Evolutionary conservation across 2,113 vertebrate species (phyloP).

Genomic region (Dermatemys mawii): DNA sequence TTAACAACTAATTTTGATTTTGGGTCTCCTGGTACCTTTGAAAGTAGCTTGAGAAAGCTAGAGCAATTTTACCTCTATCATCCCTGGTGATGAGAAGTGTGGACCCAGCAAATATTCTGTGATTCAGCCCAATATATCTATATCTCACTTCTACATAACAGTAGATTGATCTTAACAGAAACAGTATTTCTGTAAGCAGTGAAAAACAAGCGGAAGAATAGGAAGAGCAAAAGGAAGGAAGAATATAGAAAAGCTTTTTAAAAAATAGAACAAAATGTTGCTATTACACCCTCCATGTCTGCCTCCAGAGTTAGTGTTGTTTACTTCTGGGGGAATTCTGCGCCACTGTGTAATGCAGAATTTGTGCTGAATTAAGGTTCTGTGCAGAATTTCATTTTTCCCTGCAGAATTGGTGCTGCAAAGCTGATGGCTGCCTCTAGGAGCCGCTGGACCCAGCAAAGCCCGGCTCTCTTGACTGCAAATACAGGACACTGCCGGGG

Average conservation of each 20-base stretch:
- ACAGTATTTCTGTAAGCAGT: not conserved
- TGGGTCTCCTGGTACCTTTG: not conserved
- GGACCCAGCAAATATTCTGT: conserved; percentile 47
- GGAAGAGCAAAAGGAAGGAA: not conserved
- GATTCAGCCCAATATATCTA: conserved; percentile 37
- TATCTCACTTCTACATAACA: conserved; percentile 35
- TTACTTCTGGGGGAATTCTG: too few relatives aligned
- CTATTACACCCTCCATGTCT: not conserved
- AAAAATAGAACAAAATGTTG: not conserved
- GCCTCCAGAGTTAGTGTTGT: not conserved
- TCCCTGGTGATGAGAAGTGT: conserved; percentile 42
- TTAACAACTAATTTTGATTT: not conserved
- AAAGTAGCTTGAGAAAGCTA: not conserved
- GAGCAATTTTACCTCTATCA: not conserved
- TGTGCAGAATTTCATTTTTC: too few relatives aligned
- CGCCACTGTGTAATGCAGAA: too few relatives aligned
- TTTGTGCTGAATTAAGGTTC: too few relatives aligned
- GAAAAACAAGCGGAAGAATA: conserved; percentile 24
- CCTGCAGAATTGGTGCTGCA: too few relatives aligned
- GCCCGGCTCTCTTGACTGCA: too few relatives aligned
- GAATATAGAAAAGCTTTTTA: not conserved
- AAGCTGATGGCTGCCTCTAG: too few relatives aligned
- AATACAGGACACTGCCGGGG: too few relatives aligned
- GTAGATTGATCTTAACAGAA: conserved; percentile 47
- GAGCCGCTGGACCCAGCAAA: too few relatives aligned